phyloP scores from a whole-genome alignment of 2,888 invertebrate genomes.

The Sabatieria punctata region DNA sequence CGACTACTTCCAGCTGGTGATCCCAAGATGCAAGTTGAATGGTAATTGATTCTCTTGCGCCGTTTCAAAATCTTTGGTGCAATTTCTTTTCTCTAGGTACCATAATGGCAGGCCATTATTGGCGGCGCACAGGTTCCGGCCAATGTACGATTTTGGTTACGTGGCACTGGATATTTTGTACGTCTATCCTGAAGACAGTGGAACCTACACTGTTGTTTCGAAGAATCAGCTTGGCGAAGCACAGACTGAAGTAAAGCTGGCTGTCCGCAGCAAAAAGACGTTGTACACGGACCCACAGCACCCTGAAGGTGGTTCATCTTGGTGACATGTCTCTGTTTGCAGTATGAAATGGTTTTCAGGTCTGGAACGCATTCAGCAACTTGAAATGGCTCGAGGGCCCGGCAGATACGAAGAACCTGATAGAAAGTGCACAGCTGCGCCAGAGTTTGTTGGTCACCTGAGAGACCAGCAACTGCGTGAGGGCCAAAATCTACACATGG shows the following conservation, averaged over 20 bases:
- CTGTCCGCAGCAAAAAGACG: constrained; percentile 34
- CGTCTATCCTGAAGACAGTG: constrained; percentile 85
- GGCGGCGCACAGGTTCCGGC: constrained; percentile 60
- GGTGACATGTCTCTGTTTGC: no score
- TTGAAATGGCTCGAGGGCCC: constrained; percentile 42
- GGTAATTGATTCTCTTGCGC: no score
- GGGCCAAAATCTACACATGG: constrained; percentile 23
- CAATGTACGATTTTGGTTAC: constrained; percentile 94
- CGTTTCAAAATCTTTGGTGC: no score
- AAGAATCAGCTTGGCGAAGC: constrained; percentile 9
- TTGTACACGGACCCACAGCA: constrained; percentile 62
- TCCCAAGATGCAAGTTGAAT: constrained; percentile 59
- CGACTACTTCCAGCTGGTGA: constrained; percentile 92
- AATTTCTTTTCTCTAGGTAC: no score
- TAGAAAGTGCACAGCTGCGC: constrained; percentile 22
- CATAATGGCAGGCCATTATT: constrained; percentile 78
- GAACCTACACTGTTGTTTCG: constrained; percentile 53
- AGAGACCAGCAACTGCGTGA: constrained; percentile 22
- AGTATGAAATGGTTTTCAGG: no score
- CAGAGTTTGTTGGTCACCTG: constrained; percentile 25
- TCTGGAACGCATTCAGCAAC: constrained; percentile 55
- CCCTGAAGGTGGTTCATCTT: constrained; percentile 33
- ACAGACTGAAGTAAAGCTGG: constrained; percentile 15
- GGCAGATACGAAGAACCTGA: constrained; percentile 15
- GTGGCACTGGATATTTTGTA: constrained; percentile 91